Evolutionary conservation across 2,888 invertebrate genomes (phyloP).

Genomic region (Lamproptera curius): DNA sequence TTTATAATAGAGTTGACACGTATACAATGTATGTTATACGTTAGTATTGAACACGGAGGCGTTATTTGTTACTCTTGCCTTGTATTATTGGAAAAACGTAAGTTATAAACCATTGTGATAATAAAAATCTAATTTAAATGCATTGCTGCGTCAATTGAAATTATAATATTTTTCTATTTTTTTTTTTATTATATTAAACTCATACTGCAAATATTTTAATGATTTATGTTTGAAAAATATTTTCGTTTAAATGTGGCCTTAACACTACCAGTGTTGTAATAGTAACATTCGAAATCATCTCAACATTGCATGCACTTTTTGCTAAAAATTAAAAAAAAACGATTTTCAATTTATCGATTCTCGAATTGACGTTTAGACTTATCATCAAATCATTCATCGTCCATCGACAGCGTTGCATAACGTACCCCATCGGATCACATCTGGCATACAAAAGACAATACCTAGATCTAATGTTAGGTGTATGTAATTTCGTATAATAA

Average conservation of each 20-base stretch:
- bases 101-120: constrained; percentile 66
- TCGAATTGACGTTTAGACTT: constrained; percentile 57
- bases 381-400: constrained; percentile 40
- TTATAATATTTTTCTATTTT: background rate
- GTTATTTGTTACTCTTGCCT: constrained; percentile 68
- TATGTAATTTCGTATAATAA: constrained; percentile 73
- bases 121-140: constrained; percentile 49
- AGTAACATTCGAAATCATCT: constrained; percentile 40
- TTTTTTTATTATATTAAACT: constrained; percentile 5
- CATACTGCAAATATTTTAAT: constrained; percentile 2
- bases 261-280: constrained; percentile 28
- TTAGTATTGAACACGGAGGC: constrained; percentile 33
- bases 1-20: constrained; percentile 60
- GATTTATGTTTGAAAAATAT: background rate
- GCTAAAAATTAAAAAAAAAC: constrained; percentile 46
- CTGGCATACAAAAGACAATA: constrained; percentile 79
- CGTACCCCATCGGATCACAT: constrained; percentile 65
- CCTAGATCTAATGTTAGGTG: constrained; percentile 77
- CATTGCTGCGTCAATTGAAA: constrained; percentile 43
- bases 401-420: constrained; percentile 44
- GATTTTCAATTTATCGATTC: constrained; percentile 37
- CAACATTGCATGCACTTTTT: constrained; percentile 47
- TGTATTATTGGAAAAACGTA: constrained; percentile 63
- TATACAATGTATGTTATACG: constrained; percentile 59
- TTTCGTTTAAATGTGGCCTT: constrained; percentile 46